Percentiles rank a stretch among this genome's conserved stretches.
phyloP scores from a whole-genome alignment of 2,113 vertebrate species.

The Pedionomus torquatus region DNA sequence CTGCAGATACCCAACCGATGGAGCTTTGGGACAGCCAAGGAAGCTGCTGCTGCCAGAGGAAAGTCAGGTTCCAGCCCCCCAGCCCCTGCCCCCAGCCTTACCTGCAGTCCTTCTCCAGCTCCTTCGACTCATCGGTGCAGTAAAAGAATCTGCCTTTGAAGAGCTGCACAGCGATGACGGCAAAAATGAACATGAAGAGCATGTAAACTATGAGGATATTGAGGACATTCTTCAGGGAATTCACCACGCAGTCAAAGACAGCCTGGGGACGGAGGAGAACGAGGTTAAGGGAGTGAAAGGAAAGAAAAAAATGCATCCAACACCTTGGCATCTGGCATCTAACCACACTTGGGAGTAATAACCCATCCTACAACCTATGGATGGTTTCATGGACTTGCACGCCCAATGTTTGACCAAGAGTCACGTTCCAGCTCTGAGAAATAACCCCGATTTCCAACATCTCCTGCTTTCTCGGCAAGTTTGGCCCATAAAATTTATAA shows the following conservation, averaged over 20 bases:
- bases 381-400: neutral
- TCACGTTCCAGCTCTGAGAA: neutral
- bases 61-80: accelerated
- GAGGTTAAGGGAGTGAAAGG: neutral
- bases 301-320: neutral
- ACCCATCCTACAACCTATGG: neutral
- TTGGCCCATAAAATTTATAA: neutral
- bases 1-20: neutral
- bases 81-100: conserved; percentile 27
- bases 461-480: neutral
- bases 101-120: conserved; percentile 95
- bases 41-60: neutral
- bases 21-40: neutral
- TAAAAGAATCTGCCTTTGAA: conserved; percentile 98
- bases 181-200: conserved; percentile 99
- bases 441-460: accelerated
- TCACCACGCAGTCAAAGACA: conserved; percentile 97
- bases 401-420: neutral
- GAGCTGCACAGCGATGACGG: conserved; percentile 95
- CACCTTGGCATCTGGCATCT: too few species aligned
- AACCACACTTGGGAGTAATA: too few species aligned
- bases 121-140: conserved; percentile 95
- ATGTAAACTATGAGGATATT: conserved; percentile 97
- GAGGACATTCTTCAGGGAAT: conserved; percentile 95
- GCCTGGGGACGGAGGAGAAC: conserved; percentile 75